Conservation (phyloP, 2,797 vertebrate genomes). For the Euthynnus affinis region DNA sequence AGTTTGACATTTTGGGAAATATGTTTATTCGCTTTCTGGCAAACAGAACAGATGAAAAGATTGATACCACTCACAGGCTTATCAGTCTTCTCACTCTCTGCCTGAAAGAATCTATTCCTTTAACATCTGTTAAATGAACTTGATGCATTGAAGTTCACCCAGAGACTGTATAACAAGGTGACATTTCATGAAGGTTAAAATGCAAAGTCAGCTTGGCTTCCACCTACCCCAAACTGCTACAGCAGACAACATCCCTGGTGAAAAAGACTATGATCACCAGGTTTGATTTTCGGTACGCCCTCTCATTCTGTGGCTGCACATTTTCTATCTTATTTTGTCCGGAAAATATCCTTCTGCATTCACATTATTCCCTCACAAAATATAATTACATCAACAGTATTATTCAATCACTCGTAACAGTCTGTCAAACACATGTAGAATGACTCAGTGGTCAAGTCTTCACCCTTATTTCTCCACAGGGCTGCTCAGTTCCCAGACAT, state of each 20-base stretch:
- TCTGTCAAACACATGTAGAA: conserved; percentile 42
- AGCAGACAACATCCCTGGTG: background rate
- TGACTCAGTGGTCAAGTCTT: conserved; percentile 63
- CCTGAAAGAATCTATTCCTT: conserved; percentile 1
- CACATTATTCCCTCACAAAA: background rate
- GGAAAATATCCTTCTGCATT: background rate
- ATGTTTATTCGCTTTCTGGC: background rate
- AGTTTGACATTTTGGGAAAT: conserved; percentile 1
- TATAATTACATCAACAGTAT: conserved; percentile 46
- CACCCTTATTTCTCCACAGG: conserved; percentile 4
- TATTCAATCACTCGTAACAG: conserved; percentile 10
- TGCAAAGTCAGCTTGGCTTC: conserved; percentile 17
- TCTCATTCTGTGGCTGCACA: background rate
- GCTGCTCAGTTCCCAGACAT: conserved; percentile 58
- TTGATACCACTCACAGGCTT: background rate
- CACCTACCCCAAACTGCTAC: conserved; percentile 1
- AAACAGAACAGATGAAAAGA: background rate
- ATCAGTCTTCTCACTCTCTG: background rate
- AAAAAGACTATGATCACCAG: conserved; percentile 22
- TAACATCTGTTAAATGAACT: conserved; percentile 1
- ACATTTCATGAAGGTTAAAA: conserved; percentile 32
- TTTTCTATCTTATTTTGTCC: background rate
- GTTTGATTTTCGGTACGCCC: conserved; percentile 7
- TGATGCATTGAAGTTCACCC: background rate
- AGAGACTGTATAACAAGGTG: background rate